A percentile compares a stretch with the other conserved stretches of the same genome.
Conservation (phyloP, 2,113 vertebrate species). For the Calonectris borealis region DNA sequence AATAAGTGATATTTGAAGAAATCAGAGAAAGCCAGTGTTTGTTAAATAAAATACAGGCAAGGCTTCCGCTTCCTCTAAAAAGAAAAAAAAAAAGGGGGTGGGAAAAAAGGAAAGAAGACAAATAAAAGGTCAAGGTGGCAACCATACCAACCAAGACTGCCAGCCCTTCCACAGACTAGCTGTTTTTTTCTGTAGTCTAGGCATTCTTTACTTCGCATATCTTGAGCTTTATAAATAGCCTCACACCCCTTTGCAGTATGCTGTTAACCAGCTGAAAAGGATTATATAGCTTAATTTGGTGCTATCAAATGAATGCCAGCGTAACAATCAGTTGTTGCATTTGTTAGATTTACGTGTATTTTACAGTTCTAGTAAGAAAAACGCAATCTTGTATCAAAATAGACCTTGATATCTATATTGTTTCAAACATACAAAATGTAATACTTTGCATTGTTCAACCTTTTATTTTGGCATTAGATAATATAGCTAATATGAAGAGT, state of each 20-base stretch:
- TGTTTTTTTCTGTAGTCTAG: not conserved
- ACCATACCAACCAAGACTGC: not conserved
- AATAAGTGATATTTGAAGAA: not conserved
- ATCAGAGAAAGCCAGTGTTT: not conserved
- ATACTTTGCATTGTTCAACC: not conserved
- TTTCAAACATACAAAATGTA: not conserved
- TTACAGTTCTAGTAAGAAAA: not conserved
- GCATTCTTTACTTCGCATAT: constrained; percentile 42
- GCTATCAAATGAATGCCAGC: constrained; percentile 37
- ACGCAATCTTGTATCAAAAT: not conserved
- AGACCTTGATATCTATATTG: not conserved
- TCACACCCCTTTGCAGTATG: constrained; percentile 32
- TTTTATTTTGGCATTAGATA: not conserved
- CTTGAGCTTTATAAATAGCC: constrained; percentile 49
- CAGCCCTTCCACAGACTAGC: not conserved
- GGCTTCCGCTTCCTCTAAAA: not conserved
- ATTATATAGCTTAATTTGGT: constrained; percentile 60
- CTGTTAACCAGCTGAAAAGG: constrained; percentile 69
- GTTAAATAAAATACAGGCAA: not conserved
- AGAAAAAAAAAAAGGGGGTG: rapidly evolving
- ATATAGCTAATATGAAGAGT: not conserved
- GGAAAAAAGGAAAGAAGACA: not conserved
- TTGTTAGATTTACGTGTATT: not conserved
- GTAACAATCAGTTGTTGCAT: constrained; percentile 38
- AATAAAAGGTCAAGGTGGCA: not conserved